Base-by-base conservation (phyloP, 2,888 invertebrate genomes). In the Paralinhomoeus sp. region DNA sequence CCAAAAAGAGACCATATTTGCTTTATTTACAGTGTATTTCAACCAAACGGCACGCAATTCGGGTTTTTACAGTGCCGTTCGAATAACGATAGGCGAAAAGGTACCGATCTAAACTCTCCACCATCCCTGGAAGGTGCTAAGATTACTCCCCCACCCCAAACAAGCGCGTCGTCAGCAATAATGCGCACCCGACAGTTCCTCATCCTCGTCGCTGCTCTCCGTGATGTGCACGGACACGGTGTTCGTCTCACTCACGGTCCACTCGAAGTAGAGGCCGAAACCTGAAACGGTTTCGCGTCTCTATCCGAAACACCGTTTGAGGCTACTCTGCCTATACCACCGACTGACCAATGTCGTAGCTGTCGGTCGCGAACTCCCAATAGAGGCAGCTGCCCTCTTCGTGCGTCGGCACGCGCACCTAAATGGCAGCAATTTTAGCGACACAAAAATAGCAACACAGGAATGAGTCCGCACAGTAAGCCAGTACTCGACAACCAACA, bases 351-450 rank as follows among this genome's bases (percentile, higher is more conserved):
- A 99, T 80, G 63, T 99, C 97, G 61, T 89, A 97, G 61, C 77
- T 76, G 64, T 99, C 97, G 0, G 97, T 93, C 17, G 91, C 89
- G 64, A 97, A 99, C 69, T 99, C 97, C 93, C 93, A 97, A 67
- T 87, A 93, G 35, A 99, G 70, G 56, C 82, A 79, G 2, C 78
- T 75, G 0, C 93, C 93, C 56, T 82, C 79, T 50, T 78, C 76
- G 62, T 89, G 85, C 0, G 97, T 97, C 12, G 97, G 97, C 43
- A 97, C 93, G 35, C 93, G 72, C 2, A 78, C 74, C 75, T 73
- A n/a, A n/a, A n/a, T n/a, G n/a, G n/a, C n/a, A n/a, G n/a, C n/a
- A n/a, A n/a, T n/a, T n/a, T n/a, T n/a, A n/a, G n/a, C n/a, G n/a
- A n/a, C n/a, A n/a, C n/a, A 12, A 31, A 31, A 31, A 31, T 31